These are phyloP conservation scores for Pollimyrus isidori DNA, from an alignment of 2,113 vertebrate genomes.

Conservation along the genomic window DNA sequence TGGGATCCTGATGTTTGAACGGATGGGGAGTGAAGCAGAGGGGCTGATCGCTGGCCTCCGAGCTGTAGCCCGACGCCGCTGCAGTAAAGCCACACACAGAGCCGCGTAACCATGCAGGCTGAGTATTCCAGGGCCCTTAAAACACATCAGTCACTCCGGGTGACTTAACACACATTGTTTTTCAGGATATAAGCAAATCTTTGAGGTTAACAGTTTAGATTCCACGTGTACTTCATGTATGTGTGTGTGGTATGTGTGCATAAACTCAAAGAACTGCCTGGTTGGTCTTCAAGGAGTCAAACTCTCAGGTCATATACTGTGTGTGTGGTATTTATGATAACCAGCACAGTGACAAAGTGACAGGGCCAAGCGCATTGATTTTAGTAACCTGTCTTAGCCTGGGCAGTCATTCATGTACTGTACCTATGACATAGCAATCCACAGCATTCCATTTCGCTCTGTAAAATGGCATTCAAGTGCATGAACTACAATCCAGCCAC, in stretches of 20 bases:
- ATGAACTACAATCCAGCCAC: background rate
- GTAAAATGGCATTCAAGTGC: background rate
- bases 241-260: slow-evolving; percentile 2
- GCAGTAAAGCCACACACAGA: slow-evolving; percentile 27
- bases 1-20: slow-evolving; percentile 34
- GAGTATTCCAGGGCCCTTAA: slow-evolving; percentile 10
- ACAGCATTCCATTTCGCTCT: background rate
- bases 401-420: background rate
- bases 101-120: slow-evolving; percentile 3
- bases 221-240: background rate
- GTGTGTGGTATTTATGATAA: background rate
- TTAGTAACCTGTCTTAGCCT: background rate
- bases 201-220: slow-evolving; percentile 26
- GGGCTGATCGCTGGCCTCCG: background rate
- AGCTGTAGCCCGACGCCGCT: background rate
- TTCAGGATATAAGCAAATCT: slow-evolving; percentile 37
- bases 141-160: slow-evolving; percentile 33
- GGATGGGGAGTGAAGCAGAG: background rate
- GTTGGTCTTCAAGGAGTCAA: background rate
- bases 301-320: background rate
- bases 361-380: background rate
- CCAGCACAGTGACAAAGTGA: background rate
- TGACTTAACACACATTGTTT: slow-evolving; percentile 21
- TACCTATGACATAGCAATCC: background rate
- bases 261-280: background rate